Base-by-base conservation (phyloP, 2,113 vertebrate genomes). In the Pogonocichla stellata region DNA sequence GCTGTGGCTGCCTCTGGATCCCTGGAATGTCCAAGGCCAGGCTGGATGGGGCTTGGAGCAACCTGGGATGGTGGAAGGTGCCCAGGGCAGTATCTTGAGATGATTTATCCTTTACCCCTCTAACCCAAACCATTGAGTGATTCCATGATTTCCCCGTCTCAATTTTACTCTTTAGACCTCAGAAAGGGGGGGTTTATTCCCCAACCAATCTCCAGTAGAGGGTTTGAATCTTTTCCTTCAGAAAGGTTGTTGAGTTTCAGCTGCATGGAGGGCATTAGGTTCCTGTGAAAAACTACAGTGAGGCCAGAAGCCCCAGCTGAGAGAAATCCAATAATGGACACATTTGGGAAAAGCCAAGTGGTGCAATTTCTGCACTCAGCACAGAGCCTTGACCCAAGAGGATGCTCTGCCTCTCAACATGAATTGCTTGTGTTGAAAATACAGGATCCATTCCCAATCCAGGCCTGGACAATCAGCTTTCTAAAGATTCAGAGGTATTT, bases 41-140 rank as follows among this genome's bases (percentile, higher is more conserved):
- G 23, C 0, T 69, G 64, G 25, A n/a, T 0, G 0, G 45, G 58
- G 36, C 13, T 42, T 56, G 77, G 69, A 81, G 2, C 23, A 51
- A 0, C 8, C 60, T 88, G 69, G 51, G 69, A 17, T 0, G 5
- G 53, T 17, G 60, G 28, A 0, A 74, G 28, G 24, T 45, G 53
- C 24, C 33, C 34, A 57, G 29, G 15, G 9, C 2, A 7, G 4
- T 50, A 43, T 7, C 26, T 57, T 9, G 8, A 36, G 43, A 26
- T 18, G 28, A 29, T 53, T 69, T 18, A 10, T 53, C 75, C 38
- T 79, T 64, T 8, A 23, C 18, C 25, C 20, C 69, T 69, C 29
- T 19, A 42, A 34, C 3, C 31, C 66, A 56, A 56, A 12, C 57
- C 47, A 10, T 0, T 4, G 23, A 58, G 36, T 20, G 24, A 48